phyloP scores from a whole-genome alignment of 2,113 vertebrate species.

The Noctilio leporinus region DNA sequence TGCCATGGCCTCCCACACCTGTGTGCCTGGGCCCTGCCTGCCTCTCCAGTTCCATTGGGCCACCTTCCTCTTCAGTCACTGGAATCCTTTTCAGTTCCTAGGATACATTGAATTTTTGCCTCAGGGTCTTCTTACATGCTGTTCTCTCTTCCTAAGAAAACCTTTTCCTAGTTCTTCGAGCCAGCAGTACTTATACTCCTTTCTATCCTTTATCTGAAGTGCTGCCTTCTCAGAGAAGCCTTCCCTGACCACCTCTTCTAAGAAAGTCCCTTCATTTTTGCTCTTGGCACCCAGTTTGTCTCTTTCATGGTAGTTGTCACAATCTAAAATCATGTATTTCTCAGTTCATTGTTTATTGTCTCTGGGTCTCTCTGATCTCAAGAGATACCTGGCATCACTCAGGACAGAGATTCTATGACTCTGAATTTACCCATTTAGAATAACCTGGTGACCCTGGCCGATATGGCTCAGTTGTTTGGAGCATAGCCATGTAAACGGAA shows the following conservation, averaged over 20 bases:
- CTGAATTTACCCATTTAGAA: background rate
- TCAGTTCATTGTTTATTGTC: background rate
- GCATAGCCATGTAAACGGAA: too few relatives aligned
- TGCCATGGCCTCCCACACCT: background rate
- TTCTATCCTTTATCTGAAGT: background rate
- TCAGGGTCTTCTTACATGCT: background rate
- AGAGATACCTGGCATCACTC: background rate
- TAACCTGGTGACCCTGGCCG: background rate
- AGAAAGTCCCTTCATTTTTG: background rate
- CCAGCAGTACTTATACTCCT: background rate
- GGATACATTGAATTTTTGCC: background rate
- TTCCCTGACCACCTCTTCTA: background rate
- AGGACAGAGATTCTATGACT: background rate
- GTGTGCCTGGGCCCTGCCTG: background rate
- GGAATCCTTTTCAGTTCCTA: background rate
- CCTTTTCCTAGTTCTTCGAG: background rate
- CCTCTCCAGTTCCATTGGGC: background rate
- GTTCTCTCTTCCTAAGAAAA: background rate
- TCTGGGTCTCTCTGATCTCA: background rate
- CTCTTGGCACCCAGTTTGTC: background rate
- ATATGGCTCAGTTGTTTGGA: too few relatives aligned
- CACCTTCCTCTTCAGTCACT: background rate
- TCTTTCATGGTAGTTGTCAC: background rate
- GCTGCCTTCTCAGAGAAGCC: background rate
- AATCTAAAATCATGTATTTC: background rate